Conservation (phyloP, 2,888 invertebrate genomes). For the Heteromurus nitidus region DNA sequence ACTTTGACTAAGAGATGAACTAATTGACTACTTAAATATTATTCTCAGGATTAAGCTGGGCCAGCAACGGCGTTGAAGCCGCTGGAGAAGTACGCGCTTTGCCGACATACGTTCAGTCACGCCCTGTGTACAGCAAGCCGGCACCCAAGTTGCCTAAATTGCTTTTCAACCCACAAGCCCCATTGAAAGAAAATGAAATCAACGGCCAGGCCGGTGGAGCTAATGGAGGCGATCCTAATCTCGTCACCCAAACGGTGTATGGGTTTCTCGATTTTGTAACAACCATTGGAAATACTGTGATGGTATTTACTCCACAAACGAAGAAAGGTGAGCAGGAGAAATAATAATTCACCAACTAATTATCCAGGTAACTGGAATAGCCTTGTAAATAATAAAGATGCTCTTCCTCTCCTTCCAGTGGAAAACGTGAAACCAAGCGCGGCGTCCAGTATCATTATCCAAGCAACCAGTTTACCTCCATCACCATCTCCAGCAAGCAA, state of each 20-base stretch:
- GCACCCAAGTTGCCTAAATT: constrained; percentile 70
- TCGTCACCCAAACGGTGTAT: constrained; percentile 92
- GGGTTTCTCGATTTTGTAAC: constrained; percentile 96
- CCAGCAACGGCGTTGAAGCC: constrained; percentile 44
- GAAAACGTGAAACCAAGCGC: constrained; percentile 49
- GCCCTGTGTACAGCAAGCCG: constrained; percentile 75
- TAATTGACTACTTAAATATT: background rate
- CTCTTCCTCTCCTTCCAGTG: constrained; percentile 12
- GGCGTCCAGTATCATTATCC: constrained; percentile 34
- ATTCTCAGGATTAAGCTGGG: constrained; percentile 38
- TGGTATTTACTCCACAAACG: constrained; percentile 93
- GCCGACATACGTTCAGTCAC: constrained; percentile 72
- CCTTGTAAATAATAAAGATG: background rate
- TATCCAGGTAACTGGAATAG: background rate
- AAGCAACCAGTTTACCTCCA: constrained; percentile 47
- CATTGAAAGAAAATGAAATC: constrained; percentile 52
- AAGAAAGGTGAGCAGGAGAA: constrained; percentile 72
- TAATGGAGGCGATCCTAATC: constrained; percentile 74
- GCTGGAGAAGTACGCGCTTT: constrained; percentile 68
- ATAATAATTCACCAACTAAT: too few relatives aligned
- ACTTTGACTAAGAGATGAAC: too few relatives aligned
- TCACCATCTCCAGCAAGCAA: background rate
- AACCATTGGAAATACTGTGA: constrained; percentile 93
- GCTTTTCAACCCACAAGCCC: constrained; percentile 60
- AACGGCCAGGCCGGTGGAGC: constrained; percentile 70